Percentiles rank a stretch among this genome's conserved stretches.
Evolutionary conservation across 2,113 vertebrate genomes (phyloP).

Genomic region (Dicaeum eximium): DNA sequence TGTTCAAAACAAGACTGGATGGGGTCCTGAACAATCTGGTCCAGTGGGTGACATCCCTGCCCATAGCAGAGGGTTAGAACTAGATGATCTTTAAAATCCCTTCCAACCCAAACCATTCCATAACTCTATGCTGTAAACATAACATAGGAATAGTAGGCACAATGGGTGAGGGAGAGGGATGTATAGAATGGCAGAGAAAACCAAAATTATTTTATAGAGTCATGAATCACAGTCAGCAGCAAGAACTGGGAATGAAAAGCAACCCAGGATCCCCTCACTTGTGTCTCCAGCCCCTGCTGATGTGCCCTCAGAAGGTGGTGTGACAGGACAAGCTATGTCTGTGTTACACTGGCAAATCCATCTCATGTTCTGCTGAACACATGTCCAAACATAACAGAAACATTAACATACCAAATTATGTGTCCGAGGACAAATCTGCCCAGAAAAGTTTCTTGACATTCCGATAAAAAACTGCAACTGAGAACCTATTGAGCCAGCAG

Average conservation of each 20-base stretch:
- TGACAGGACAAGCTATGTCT: not conserved
- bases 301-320: not conserved
- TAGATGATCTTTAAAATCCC: not conserved
- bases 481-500: not conserved
- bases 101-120: not conserved
- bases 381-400: slow-evolving; percentile 1
- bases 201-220: not conserved
- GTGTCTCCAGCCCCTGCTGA: not conserved
- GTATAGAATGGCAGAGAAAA: not conserved
- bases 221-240: not conserved
- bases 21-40: not conserved
- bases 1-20: not conserved
- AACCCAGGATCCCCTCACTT: not conserved
- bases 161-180: not conserved
- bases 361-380: not conserved
- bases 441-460: not conserved
- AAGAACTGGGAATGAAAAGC: not conserved
- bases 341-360: not conserved
- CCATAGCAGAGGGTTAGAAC: not conserved
- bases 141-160: not conserved
- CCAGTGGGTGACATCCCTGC: not conserved
- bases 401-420: not conserved
- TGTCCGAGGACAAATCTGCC: not conserved
- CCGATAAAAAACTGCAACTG: not conserved
- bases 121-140: not conserved